Evolutionary conservation across 2,113 vertebrate species (phyloP).

Genomic region (Danionella cerebrum): DNA sequence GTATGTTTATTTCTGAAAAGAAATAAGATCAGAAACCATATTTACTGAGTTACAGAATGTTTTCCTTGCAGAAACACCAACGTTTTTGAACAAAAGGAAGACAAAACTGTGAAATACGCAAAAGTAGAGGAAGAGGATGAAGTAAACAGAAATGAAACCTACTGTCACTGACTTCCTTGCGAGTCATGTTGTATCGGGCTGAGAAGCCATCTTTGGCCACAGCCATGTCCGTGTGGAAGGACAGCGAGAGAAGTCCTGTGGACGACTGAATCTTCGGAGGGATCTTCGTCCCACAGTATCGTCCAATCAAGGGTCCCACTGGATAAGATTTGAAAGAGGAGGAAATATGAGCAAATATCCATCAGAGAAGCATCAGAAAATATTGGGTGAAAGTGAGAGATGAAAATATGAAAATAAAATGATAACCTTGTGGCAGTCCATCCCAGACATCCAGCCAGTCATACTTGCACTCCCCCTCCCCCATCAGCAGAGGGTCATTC

Average conservation of each 20-base stretch:
- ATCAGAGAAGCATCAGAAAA: not conserved
- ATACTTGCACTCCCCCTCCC: conserved; percentile 94
- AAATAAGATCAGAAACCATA: too few species aligned
- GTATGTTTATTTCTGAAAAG: too few species aligned
- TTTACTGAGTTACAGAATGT: too few species aligned
- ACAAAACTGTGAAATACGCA: not conserved
- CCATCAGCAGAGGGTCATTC: conserved; percentile 85
- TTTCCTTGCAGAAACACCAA: too few species aligned
- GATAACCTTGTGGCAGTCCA: conserved; percentile 88
- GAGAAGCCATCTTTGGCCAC: conserved; percentile 98
- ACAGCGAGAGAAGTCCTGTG: conserved; percentile 87
- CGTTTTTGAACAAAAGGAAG: too few species aligned
- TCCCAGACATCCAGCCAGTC: conserved; percentile 99
- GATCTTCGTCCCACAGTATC: conserved; percentile 92
- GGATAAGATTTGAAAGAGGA: not conserved
- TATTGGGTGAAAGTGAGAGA: too few species aligned
- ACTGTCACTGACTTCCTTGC: conserved; percentile 84
- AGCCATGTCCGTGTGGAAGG: conserved; percentile 96
- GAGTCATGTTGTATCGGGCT: conserved; percentile 88
- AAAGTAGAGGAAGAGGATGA: not conserved
- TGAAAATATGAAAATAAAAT: not conserved
- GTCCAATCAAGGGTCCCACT: conserved; percentile 93
- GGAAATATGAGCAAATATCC: not conserved
- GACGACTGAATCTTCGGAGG: conserved; percentile 89
- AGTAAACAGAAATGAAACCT: conserved; percentile 58